Base-by-base conservation (phyloP, 2,888 invertebrate genomes). In the Alloscopus bannaensis region DNA sequence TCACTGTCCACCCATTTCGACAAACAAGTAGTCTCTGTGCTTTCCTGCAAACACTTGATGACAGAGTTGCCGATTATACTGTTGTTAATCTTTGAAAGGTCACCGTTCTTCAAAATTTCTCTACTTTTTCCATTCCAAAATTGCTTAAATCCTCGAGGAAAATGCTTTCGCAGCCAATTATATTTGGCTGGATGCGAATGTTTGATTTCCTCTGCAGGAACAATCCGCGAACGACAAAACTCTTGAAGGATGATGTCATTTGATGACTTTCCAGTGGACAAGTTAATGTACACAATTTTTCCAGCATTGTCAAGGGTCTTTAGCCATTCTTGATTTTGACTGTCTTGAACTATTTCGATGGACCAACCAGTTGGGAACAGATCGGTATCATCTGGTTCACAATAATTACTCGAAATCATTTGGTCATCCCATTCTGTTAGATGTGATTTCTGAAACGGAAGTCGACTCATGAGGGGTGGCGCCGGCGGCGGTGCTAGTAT, bases 221-320 rank as follows among this genome's bases (percentile, higher is more conserved):
- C 45, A 59, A 42, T 47, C 3, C 47, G 22, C 4, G 20, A 4
- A 6, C 26, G 36, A 24, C 59, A 60, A 40, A 75, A 28, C 0
- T 59, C 26, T n/a, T 36, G 29, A n/a, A n/a, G n/a, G 6, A 52
- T 26, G 24, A 78, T 65, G 28, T 84, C 72, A 73, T 85, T 86
- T 16, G 86, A 81, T 3, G 87, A 87, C 81, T 87, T 86, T n/a
- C 88, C 88, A 82, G 87, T 87, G 80, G 83, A 83, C 62, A 84
- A 84, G 71, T 88, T 87, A 2, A 88, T 73, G 81, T 86, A 88
- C 81, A 86, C 86, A 42, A 60, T 80, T 36, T 81, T 87, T 3
- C 88, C 88, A 62, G 83, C 81, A 16, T 83, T 81, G 72, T 87
- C 86, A 11, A 80, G n/a, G 50, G 81, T 85, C 81, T 86, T 57